Percentiles rank a stretch among this genome's conserved stretches.
Conservation (phyloP, 2,888 invertebrate genomes). For the Carcina quercana region DNA sequence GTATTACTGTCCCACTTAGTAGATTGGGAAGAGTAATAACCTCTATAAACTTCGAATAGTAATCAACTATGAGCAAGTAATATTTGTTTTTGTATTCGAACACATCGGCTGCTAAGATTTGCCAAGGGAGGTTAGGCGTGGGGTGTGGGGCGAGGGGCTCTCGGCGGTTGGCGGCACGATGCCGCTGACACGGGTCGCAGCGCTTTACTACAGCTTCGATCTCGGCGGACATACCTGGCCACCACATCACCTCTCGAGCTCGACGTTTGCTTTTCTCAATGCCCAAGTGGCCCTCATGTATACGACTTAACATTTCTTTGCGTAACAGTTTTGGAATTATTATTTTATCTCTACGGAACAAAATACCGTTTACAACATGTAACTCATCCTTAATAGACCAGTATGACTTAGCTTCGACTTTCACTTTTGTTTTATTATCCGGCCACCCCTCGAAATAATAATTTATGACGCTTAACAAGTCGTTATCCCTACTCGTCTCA, state of each 20-base stretch:
- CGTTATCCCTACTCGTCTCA: slow-evolving; percentile 1
- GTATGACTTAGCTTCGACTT: slow-evolving; percentile 5
- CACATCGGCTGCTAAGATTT: slow-evolving; percentile 13
- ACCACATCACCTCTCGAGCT: slow-evolving; percentile 9
- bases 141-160: slow-evolving; percentile 2
- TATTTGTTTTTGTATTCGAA: slow-evolving; percentile 8
- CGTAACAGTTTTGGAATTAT: slow-evolving; percentile 8
- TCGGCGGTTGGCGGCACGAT: slow-evolving; percentile 2
- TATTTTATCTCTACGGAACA: slow-evolving; percentile 9
- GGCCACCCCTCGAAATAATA: slow-evolving; percentile 6
- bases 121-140: slow-evolving; percentile 7
- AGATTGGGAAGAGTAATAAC: not conserved
- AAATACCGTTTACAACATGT: slow-evolving; percentile 8
- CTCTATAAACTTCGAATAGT: slow-evolving; percentile 10
- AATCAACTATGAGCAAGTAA: slow-evolving; percentile 13
- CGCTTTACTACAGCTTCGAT: slow-evolving; percentile 13
- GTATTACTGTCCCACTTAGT: slow-evolving; percentile 4
- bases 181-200: slow-evolving; percentile 13
- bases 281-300: slow-evolving; percentile 11
- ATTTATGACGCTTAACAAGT: not conserved
- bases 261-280: slow-evolving; percentile 9
- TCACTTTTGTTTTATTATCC: slow-evolving; percentile 6
- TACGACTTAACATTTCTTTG: slow-evolving; percentile 1
- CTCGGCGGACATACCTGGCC: slow-evolving; percentile 12
- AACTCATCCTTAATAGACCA: slow-evolving; percentile 5